Conservation (phyloP, 2,888 invertebrate species). For the Macaria notata region DNA sequence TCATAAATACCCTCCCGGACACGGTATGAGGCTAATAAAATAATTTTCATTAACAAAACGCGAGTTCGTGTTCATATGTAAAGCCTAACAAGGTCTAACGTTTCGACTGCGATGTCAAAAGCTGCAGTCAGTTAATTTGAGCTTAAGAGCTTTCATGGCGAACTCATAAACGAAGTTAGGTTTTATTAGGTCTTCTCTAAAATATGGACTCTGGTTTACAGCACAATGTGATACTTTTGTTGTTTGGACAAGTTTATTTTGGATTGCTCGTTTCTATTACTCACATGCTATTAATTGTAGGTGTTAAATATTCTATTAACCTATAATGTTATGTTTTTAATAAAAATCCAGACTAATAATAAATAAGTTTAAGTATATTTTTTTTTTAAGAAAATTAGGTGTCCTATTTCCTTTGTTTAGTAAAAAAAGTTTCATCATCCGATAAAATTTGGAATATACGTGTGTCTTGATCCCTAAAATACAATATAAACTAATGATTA, state of each 20-base stretch:
- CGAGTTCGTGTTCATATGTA: conserved; percentile 4
- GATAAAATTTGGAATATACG: too few relatives aligned
- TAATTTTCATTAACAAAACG: conserved; percentile 14
- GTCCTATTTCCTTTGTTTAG: too few relatives aligned
- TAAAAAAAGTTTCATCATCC: too few relatives aligned
- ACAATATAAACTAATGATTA: too few relatives aligned
- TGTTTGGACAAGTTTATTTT: background rate
- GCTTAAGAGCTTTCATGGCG: conserved; percentile 15
- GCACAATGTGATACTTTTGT: background rate
- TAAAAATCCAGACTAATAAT: too few relatives aligned
- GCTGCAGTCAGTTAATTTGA: conserved; percentile 9
- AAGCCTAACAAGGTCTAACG: conserved; percentile 18
- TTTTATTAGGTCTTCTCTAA: conserved; percentile 3
- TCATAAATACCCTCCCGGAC: too few relatives aligned
- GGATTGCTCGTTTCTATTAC: background rate
- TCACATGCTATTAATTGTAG: too few relatives aligned
- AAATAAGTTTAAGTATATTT: too few relatives aligned
- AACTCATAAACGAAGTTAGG: conserved; percentile 9
- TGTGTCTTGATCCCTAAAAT: too few relatives aligned
- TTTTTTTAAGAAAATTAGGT: too few relatives aligned
- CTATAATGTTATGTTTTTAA: too few relatives aligned
- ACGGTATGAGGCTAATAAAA: background rate
- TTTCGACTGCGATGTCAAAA: conserved; percentile 14
- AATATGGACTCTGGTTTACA: background rate
- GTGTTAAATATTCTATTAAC: too few relatives aligned